Evolutionary conservation across 2,888 invertebrate genomes (phyloP).

Genomic region (Phragmatobia fuliginosa): DNA sequence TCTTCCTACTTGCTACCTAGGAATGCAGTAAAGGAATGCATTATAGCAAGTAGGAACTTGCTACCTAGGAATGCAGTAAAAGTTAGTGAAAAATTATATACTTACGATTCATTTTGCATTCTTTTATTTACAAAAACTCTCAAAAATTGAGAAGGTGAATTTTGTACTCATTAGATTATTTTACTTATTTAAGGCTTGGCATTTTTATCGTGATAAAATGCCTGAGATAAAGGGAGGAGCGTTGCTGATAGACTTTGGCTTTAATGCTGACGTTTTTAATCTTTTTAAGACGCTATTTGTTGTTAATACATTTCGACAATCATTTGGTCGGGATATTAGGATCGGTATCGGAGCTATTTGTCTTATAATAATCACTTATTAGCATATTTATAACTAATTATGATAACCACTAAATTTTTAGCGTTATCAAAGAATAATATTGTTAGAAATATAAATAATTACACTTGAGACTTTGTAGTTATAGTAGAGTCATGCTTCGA

Average conservation of each 20-base stretch:
- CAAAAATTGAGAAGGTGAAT: neutral
- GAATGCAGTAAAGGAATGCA: too few relatives aligned
- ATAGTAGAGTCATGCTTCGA: neutral
- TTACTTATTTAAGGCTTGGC: neutral
- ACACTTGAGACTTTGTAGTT: neutral
- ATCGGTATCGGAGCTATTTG: neutral
- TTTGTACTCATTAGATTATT: neutral
- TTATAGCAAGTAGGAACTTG: too few relatives aligned
- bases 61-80: too few relatives aligned
- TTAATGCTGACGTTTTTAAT: neutral
- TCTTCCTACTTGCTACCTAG: too few relatives aligned
- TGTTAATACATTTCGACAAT: neutral
- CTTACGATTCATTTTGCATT: too few relatives aligned
- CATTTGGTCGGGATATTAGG: neutral
- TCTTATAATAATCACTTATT: neutral
- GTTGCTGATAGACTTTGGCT: neutral
- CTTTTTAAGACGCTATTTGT: neutral
- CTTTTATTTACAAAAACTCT: too few relatives aligned
- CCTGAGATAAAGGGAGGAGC: neutral
- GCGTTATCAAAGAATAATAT: neutral
- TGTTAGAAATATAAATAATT: neutral
- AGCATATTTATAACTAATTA: neutral
- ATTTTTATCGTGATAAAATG: neutral
- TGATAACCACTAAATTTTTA: neutral
- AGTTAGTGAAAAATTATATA: too few relatives aligned